Base-by-base conservation (phyloP, 2,888 invertebrate species). In the Leptinotarsa tumamoca region DNA sequence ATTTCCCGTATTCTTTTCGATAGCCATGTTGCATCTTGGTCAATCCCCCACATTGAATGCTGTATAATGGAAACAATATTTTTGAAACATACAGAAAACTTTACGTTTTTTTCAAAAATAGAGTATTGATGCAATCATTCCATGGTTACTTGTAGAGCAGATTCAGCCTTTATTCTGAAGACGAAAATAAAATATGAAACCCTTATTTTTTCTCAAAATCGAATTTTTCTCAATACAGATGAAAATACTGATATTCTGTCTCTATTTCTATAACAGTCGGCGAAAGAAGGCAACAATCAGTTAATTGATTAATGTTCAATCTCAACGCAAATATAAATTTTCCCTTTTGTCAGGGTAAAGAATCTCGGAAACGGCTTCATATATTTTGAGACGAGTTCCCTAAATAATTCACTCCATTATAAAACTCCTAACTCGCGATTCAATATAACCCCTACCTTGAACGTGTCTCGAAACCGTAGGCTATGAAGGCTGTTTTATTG, bases 341-440 rank as follows among this genome's bases (percentile, higher is more conserved):
- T 18, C 33, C n/a, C 43, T 63, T 63, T 63, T 63, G 63, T 63
- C 63, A 33, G 33, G 63, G 63, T 63, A 14, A n/a, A 33, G 63
- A 63, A 63, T 63, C 63, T 43, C 63, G n/a, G n/a, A 2, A 63
- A 43, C 56, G 80, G 82, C 80, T 84, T 83, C 84, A 84, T 84
- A 84, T 85, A 83, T 83, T 80, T 76, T 76, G 79, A 80, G 81
- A 82, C 10, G 79, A 84, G 83, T 82, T 81, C 80, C 81, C 84
- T 87, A 86, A 87, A 86, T 87, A 86, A 87, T 87, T 86, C 86
- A 85, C 86, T 85, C 86, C 85, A 86, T 86, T 87, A 87, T 86
- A 86, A 86, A 87, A 87, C 86, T 86, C 85, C 86, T 86, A 86
- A 86, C 84, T 85, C 78, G 79, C 83, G 84, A 84, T 85, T 85